Evolutionary conservation across 2,113 vertebrate genomes (phyloP), one percentile per base, ranked within the genome.

Genomic region (Saccopteryx leptura): DNA sequence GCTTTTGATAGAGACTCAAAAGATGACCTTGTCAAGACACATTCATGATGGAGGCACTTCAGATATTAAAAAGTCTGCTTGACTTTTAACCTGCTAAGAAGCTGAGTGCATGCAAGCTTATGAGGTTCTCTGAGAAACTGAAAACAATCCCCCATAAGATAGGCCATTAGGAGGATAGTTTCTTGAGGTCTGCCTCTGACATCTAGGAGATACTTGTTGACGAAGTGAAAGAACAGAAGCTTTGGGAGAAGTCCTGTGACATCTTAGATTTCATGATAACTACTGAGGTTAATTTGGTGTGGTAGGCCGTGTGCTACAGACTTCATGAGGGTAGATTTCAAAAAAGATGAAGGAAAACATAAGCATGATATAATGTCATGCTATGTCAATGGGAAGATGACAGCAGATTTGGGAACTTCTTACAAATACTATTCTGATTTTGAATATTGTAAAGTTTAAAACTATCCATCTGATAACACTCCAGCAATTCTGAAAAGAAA

Each of bases 61-160:
- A 68, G 31, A 56, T 72, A 96, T 24, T 81, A 76, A 61, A 85
- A 92, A 28, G 90, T 46, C 65, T 56, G 50, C 46, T 93, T 74
- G 11, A 63, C 69, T 75, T 66, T 88, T 78, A 96, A 46, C 6
- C 15, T 24, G 52, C 18, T 58, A 58, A 68, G 86, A 90, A 83
- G 28, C 33, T 4, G 15, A 90, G 18, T 48, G 33, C 82, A 78
- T 94, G 56, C n/a, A 74, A 48, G 18, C 33, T 80, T 46, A 33
- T 87, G 52, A 94, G 17, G 4, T 94, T 4, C 46, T 79, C 90
- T 39, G 66, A 90, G 10, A 93, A 94, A 23, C 12, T 80, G 52
- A 28, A n/a, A 56, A 48, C n/a, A 52, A 50, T 69, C 52, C 90
- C 71, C 60, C 18, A 2, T 90, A 83, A 93, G 58, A 75, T 7